Evolutionary conservation across 2,797 vertebrate species (phyloP), one percentile per base, ranked within the genome.

Genomic region (Neostethus bicornis): DNA sequence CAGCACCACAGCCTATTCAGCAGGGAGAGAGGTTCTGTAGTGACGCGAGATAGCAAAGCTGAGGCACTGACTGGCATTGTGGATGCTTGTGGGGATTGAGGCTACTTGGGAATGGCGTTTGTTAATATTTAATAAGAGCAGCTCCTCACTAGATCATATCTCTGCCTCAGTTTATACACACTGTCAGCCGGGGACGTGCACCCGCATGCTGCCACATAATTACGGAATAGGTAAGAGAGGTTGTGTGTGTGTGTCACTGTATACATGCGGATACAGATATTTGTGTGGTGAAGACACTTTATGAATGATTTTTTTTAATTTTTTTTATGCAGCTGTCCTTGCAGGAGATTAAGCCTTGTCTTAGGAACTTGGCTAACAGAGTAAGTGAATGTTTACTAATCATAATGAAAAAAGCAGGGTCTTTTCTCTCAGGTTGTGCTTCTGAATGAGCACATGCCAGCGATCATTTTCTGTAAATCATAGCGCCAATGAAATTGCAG

Each of bases 51-150:
- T 83, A 87, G 79, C 79, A 79, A 4, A 55, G 77, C 78, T 70
- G 80, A 71, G 77, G 66, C 83, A 76, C 73, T 61, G 84, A 72
- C 81, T 84, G 81, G 80, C 70, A 73, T 66, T 79, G 82, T 83
- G 82, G 82, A 76, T 84, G 83, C 87, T 88, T 83, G 70, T 84
- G 87, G 84, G 89, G 86, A 90, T 88, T 84, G 84, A 75, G 81
- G 81, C 83, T 86, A 86, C 87, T 86, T 85, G 85, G 90, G 84
- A 88, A 88, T 88, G 85, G 83, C 70, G 74, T 90, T 88, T 85
- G 84, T 93, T 92, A 91, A 91, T 92, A 91, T 91, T 92, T 92
- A 90, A 91, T 91, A 91, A 91, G 87, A 87, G 84, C 79, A 80
- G 79, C 81, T 86, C 77, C 87, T 87, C 88, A 82, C 82, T 85